A percentile compares a stretch with the other conserved stretches of the same genome.
These are phyloP conservation scores for Gisinianus flammeolus DNA, from an alignment of 2,888 invertebrate species.

Conservation along the genomic window DNA sequence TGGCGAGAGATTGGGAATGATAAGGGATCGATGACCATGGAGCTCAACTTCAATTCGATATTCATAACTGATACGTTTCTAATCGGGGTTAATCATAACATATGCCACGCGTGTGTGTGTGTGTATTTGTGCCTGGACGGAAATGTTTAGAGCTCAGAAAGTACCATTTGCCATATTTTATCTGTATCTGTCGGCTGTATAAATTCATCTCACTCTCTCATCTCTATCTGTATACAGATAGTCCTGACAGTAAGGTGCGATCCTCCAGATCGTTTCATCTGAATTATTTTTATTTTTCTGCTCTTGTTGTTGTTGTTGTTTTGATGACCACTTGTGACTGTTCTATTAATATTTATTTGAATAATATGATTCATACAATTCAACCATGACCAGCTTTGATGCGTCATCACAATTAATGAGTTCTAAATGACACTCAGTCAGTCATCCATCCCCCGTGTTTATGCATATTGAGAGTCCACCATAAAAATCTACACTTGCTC, in stretches of 20 bases:
- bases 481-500: background rate
- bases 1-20: background rate
- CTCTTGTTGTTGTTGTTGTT: background rate
- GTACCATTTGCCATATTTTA: conserved; percentile 27
- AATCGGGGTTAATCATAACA: conserved; percentile 42
- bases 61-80: conserved; percentile 36
- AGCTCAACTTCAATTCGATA: conserved; percentile 15
- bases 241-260: background rate
- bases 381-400: background rate
- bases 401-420: conserved; percentile 16
- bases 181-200: background rate
- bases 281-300: background rate
- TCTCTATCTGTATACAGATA: background rate
- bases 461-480: background rate
- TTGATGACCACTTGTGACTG: background rate
- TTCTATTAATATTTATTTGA: background rate
- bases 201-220: conserved; percentile 18
- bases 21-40: conserved; percentile 8
- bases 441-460: background rate
- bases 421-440: conserved; percentile 6
- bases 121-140: too few species aligned
- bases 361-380: background rate
- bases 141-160: conserved; percentile 10
- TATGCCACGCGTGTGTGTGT: conserved; percentile 41
- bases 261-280: background rate